phyloP scores from a whole-genome alignment of 1,140 invertebrate genomes.

The Caerostris extrusa region DNA sequence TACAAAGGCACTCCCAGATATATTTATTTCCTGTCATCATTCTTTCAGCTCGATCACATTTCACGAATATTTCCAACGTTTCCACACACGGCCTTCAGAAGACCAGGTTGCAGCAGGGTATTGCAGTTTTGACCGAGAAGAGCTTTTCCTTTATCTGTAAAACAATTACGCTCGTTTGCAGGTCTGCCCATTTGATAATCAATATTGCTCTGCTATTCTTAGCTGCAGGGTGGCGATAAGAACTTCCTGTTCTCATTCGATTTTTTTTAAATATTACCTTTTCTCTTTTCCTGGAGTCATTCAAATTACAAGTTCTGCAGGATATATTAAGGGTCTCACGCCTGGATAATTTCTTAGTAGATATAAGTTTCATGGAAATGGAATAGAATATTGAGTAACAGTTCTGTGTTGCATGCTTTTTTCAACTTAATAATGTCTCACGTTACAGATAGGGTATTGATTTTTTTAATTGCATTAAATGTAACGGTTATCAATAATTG shows the following conservation, averaged over 20 bases:
- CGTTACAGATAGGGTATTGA: too few species aligned
- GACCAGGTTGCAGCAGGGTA: background rate
- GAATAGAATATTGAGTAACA: too few species aligned
- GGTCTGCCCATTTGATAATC: conserved; percentile 30
- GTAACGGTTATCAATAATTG: too few species aligned
- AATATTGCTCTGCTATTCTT: conserved; percentile 26
- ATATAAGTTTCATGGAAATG: background rate
- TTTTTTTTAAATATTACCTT: background rate
- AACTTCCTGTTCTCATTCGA: conserved; percentile 19
- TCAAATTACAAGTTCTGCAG: conserved; percentile 3
- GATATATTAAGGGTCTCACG: conserved; percentile 7
- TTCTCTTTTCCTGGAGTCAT: conserved; percentile 9
- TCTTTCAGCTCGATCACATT: conserved; percentile 12
- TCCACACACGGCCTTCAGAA: background rate
- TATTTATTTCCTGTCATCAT: conserved; percentile 31
- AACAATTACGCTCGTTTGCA: conserved; percentile 39
- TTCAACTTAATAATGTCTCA: too few species aligned
- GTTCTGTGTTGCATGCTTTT: too few species aligned
- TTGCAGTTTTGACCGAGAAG: background rate
- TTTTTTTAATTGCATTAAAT: too few species aligned
- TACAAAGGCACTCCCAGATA: background rate
- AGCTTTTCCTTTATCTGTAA: conserved; percentile 30
- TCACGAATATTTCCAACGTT: conserved; percentile 11
- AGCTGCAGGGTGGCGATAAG: conserved; percentile 27
- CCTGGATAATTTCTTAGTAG: background rate